Evolutionary conservation across 2,797 vertebrate genomes (phyloP), one percentile per base, ranked within the genome.

Genomic region (Lithobates pipiens): DNA sequence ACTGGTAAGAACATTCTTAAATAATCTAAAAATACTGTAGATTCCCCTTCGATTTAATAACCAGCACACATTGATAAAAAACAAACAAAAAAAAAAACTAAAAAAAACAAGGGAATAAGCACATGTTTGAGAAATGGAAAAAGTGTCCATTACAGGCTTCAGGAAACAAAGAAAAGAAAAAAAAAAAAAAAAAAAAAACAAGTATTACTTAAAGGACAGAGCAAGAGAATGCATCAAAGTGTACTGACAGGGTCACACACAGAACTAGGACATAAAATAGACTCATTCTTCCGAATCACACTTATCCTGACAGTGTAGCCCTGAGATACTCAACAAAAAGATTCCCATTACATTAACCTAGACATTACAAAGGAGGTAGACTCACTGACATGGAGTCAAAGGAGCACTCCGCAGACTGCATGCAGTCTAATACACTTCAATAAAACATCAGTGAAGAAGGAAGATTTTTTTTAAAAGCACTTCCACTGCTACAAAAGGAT

Each of bases 151-250:
- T 78, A 44, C 23, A 78, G 69, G 27, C 54, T 71, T 36, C 27
- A 39, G 29, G 46, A 86, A 70, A 81, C 46, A 25, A 76, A 81
- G 57, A 44, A 27, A 39, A 39, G 39, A 39, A 39, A 10, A 10
- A 61, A n/a, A 57, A 71, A 78, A 84, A 39, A 39, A 39, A 39
- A 57, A n/a, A 61, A 71, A 78, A 84, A 10, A 69, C 32, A 80
- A 61, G 71, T 57, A 67, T 54, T 68, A 75, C 77, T 76, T 76
- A 61, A 76, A 81, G 73, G 70, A 76, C 78, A 13, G 72, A 85
- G 67, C 39, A 85, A 75, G 61, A 80, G 29, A 80, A 85, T 80
- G 76, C 57, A 85, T 85, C 77, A 80, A 85, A 85, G 84, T 69
- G 63, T 85, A 76, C 84, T 76, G 77, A 50, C 84, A 80, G 77